These are phyloP conservation scores for Leguminivora glycinivorella DNA, from an alignment of 1,140 invertebrate genomes.

Conservation along the genomic window DNA sequence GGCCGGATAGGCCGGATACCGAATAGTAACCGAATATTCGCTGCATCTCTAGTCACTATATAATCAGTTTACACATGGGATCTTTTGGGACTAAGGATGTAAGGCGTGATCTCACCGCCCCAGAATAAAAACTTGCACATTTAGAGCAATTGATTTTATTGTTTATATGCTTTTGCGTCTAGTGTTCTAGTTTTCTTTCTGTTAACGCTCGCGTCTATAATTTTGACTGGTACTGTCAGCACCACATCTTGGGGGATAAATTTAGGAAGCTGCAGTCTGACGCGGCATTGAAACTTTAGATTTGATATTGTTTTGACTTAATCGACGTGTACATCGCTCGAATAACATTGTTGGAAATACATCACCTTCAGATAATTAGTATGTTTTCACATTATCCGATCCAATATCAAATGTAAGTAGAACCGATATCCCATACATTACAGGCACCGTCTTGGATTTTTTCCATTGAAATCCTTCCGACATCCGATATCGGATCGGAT, in stretches of 20 bases:
- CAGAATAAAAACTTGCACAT: conserved; percentile 69
- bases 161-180: conserved; percentile 66
- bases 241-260: background rate
- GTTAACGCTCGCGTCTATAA: conserved; percentile 29
- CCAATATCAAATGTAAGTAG: too few species aligned
- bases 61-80: background rate
- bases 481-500: too few species aligned
- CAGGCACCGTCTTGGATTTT: too few species aligned
- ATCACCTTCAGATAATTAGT: too few species aligned
- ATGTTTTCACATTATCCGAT: too few species aligned
- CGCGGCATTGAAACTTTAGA: background rate
- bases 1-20: too few species aligned
- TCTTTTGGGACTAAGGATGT: background rate
- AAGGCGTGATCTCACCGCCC: conserved; percentile 64
- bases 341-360: too few species aligned
- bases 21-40: too few species aligned
- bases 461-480: too few species aligned
- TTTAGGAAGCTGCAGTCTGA: background rate
- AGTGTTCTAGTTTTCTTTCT: conserved; percentile 58
- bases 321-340: background rate
- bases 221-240: background rate
- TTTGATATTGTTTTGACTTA: background rate
- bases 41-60: too few species aligned
- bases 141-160: conserved; percentile 66
- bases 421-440: too few species aligned